Evolutionary conservation across 2,113 vertebrate genomes (phyloP).

Genomic region (Pristiophorus japonicus): DNA sequence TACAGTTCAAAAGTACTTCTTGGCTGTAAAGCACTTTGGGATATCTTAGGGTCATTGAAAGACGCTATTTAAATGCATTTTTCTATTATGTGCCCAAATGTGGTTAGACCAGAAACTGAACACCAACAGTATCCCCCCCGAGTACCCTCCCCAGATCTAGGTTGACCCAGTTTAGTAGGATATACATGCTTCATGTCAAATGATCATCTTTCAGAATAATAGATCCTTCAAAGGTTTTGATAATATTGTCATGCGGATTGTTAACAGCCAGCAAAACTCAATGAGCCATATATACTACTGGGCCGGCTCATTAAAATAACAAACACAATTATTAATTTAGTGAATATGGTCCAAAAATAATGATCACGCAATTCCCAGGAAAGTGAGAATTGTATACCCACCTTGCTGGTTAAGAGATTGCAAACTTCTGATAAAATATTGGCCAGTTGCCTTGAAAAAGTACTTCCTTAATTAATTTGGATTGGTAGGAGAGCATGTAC

Average conservation of each 20-base stretch:
- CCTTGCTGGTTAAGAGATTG: neutral
- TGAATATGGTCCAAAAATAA: neutral
- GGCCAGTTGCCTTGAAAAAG: neutral
- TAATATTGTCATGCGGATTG: neutral
- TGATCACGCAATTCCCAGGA: neutral
- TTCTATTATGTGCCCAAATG: neutral
- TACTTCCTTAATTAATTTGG: neutral
- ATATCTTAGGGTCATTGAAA: neutral
- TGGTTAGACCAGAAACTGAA: neutral
- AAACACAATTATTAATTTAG: neutral
- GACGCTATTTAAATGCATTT: neutral
- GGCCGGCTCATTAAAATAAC: neutral
- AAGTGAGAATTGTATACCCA: neutral
- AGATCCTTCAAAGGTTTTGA: neutral
- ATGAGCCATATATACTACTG: neutral
- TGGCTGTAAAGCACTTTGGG: neutral
- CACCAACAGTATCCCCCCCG: neutral
- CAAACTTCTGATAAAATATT: neutral
- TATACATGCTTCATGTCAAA: neutral
- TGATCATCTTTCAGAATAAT: neutral
- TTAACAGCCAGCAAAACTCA: neutral
- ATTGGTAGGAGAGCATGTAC: neutral
- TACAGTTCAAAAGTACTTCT: neutral
- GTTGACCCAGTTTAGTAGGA: neutral
- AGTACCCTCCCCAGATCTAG: neutral